Evolutionary conservation across 1,140 invertebrate genomes (phyloP).

Genomic region (Aphidius gifuensis): DNA sequence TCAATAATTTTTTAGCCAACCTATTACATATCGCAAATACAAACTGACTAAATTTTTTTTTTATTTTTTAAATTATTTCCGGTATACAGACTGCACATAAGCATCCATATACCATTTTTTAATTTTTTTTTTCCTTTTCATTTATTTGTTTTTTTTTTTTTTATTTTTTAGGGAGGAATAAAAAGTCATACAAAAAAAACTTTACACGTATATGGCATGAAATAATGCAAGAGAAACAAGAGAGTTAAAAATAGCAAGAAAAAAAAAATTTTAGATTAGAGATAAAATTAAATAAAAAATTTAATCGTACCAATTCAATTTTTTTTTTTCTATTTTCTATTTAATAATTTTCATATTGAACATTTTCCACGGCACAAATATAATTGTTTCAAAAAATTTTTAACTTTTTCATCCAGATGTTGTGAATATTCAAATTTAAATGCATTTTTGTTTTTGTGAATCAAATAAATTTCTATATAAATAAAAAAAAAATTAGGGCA

Average conservation of each 20-base stretch:
- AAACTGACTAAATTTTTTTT: constrained; percentile 21
- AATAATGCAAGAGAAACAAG: background rate
- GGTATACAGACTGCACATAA: constrained; percentile 16
- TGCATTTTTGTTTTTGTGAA: too few species aligned
- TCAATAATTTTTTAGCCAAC: constrained; percentile 22
- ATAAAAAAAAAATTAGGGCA: too few species aligned
- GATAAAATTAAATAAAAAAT: background rate
- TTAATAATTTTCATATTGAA: background rate
- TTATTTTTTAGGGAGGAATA: constrained; percentile 16
- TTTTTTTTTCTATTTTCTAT: background rate
- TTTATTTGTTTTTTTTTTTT: constrained; percentile 1
- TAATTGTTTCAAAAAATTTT: too few species aligned
- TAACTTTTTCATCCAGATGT: too few species aligned
- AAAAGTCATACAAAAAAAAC: constrained; percentile 19
- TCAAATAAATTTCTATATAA: too few species aligned
- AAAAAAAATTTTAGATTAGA: background rate
- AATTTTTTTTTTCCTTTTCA: background rate
- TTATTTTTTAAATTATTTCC: background rate
- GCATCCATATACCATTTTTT: constrained; percentile 13
- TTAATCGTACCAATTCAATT: constrained; percentile 5
- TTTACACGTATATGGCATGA: constrained; percentile 1
- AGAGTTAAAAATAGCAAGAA: background rate
- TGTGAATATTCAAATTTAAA: too few species aligned
- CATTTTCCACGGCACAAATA: constrained; percentile 1
- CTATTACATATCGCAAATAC: constrained; percentile 20